A percentile compares a stretch with the other conserved stretches of the same genome.
These are phyloP conservation scores for Spisula subtruncata DNA, from an alignment of 2,888 invertebrate species.

Conservation along the genomic window DNA sequence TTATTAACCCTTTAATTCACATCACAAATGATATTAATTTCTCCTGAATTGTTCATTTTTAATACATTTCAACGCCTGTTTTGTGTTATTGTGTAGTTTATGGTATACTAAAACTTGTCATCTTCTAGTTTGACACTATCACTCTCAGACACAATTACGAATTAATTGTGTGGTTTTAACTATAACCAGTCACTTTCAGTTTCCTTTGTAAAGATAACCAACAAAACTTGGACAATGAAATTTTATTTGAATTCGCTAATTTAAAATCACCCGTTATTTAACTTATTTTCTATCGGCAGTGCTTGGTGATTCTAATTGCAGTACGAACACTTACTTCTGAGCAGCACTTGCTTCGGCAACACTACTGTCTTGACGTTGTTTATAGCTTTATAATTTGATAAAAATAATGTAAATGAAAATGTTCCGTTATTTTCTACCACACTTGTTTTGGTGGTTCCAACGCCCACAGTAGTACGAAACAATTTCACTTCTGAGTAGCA, in stretches of 20 bases:
- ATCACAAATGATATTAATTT: constrained; percentile 50
- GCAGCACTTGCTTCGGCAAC: too few relatives aligned
- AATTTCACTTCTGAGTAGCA: too few relatives aligned
- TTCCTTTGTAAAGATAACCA: neutral
- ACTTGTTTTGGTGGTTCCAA: too few relatives aligned
- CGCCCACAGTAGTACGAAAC: too few relatives aligned
- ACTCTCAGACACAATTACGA: neutral
- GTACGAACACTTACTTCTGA: too few relatives aligned
- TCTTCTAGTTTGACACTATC: neutral
- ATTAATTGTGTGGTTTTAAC: constrained; percentile 12
- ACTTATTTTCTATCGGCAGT: neutral
- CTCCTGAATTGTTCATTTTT: constrained; percentile 55
- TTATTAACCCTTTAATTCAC: constrained; percentile 53
- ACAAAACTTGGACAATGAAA: neutral
- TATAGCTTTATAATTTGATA: too few relatives aligned
- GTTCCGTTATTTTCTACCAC: too few relatives aligned
- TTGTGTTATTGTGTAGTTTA: neutral
- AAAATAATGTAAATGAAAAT: too few relatives aligned
- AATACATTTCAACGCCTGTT: constrained; percentile 55
- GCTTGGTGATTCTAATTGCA: neutral
- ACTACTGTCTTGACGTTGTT: too few relatives aligned
- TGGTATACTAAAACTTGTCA: constrained; percentile 11
- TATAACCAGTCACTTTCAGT: constrained; percentile 8
- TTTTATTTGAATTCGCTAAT: constrained; percentile 1
- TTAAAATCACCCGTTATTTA: neutral